Conservation (phyloP, 2,888 invertebrate species). For the Cantharis rufa region DNA sequence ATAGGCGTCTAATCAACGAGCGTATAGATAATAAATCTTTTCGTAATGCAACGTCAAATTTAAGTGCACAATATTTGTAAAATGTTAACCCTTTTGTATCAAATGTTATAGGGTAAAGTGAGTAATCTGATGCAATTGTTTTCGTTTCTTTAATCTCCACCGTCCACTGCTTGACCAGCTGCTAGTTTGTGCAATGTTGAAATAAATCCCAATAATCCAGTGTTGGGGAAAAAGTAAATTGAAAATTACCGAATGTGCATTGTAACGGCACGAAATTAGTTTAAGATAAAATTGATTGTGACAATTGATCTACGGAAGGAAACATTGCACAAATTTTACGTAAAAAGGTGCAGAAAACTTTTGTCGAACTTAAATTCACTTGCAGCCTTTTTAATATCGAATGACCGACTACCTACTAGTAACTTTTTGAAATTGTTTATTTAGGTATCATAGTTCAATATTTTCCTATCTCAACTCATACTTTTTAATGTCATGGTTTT, state of each 20-base stretch:
- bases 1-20: not conserved
- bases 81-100: conserved; percentile 6
- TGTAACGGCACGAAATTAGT: not conserved
- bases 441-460: conserved; percentile 28
- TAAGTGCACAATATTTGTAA: not conserved
- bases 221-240: conserved; percentile 23
- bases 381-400: conserved; percentile 1
- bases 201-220: conserved; percentile 24
- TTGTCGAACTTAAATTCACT: not conserved
- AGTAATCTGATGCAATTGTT: conserved; percentile 37
- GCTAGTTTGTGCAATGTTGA: conserved; percentile 26
- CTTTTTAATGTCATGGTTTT: conserved; percentile 40
- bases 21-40: not conserved
- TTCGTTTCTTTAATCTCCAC: conserved; percentile 25
- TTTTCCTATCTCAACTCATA: conserved; percentile 36
- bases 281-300: not conserved
- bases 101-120: conserved; percentile 16
- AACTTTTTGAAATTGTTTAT: conserved; percentile 23
- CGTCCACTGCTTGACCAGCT: conserved; percentile 43
- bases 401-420: conserved; percentile 3
- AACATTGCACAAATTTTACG: not conserved
- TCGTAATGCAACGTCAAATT: not conserved
- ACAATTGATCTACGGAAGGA: not conserved
- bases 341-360: not conserved
- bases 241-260: not conserved